Percentiles rank a stretch among this genome's conserved stretches.
These are phyloP conservation scores for Pemphigus obesinymphae DNA, from an alignment of 1,140 invertebrate species.

Conservation along the genomic window DNA sequence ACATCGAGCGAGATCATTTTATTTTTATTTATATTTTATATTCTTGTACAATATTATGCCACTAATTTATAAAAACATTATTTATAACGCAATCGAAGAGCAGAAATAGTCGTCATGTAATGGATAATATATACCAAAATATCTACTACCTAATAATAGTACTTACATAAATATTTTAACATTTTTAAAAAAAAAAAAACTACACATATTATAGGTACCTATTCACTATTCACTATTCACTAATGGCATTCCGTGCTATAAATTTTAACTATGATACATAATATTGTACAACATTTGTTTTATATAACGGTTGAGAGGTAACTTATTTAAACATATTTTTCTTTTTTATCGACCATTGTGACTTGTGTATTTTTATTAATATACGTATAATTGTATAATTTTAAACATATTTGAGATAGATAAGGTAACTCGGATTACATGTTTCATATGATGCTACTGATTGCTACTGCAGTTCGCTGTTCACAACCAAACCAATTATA, in stretches of 20 bases:
- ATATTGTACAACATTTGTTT: not conserved
- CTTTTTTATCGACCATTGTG: not conserved
- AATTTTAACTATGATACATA: no score
- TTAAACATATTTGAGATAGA: not conserved
- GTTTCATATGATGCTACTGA: not conserved
- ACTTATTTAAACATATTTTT: not conserved
- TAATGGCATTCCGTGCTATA: no score
- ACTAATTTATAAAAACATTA: no score
- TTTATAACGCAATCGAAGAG: no score
- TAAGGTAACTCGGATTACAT: conserved; percentile 3
- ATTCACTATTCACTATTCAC: not conserved
- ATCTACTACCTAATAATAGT: no score
- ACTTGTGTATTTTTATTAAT: not conserved
- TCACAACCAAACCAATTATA: not conserved
- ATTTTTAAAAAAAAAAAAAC: not conserved
- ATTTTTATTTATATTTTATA: no score
- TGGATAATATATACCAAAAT: no score
- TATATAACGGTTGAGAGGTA: not conserved
- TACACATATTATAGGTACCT: not conserved
- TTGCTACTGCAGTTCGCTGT: not conserved
- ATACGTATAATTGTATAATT: not conserved
- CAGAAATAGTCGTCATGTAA: no score
- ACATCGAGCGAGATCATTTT: no score
- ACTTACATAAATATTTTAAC: no score
- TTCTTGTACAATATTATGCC: no score